Conservation (phyloP, 2,888 invertebrate species). For the Aelia acuminata region DNA sequence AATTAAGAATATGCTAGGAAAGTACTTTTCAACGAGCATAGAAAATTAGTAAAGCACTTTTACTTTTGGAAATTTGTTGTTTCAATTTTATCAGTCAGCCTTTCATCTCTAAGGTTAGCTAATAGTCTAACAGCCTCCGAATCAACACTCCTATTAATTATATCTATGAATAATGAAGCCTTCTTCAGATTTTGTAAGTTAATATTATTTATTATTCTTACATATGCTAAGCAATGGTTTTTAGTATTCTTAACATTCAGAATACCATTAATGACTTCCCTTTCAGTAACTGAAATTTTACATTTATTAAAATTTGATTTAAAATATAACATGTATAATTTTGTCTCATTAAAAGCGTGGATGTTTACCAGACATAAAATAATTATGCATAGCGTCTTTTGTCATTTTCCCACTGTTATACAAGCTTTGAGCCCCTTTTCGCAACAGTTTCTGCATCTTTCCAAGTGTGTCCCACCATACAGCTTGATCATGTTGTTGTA, state of each 20-base stretch:
- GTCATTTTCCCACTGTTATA: constrained; percentile 88
- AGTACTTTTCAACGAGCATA: background rate
- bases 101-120: constrained; percentile 89
- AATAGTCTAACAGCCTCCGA: constrained; percentile 92
- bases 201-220: constrained; percentile 96
- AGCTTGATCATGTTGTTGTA: constrained; percentile 96
- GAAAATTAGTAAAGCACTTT: constrained; percentile 65
- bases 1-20: background rate
- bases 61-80: constrained; percentile 90
- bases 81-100: constrained; percentile 90
- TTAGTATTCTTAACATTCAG: constrained; percentile 93
- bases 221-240: constrained; percentile 95
- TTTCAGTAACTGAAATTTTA: constrained; percentile 86
- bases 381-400: constrained; percentile 95
- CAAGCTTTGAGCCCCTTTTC: constrained; percentile 92
- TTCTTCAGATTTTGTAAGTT: constrained; percentile 95
- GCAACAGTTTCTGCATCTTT: constrained; percentile 94
- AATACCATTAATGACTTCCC: constrained; percentile 97
- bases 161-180: constrained; percentile 95
- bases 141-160: constrained; percentile 91
- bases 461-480: constrained; percentile 98
- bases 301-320: constrained; percentile 35
- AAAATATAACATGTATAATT: background rate
- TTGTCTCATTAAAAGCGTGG: background rate
- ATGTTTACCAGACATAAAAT: constrained; percentile 94